A percentile compares a stretch with the other conserved stretches of the same genome.
phyloP scores from a whole-genome alignment of 2,113 vertebrate genomes.

The Microtus richardsoni region DNA sequence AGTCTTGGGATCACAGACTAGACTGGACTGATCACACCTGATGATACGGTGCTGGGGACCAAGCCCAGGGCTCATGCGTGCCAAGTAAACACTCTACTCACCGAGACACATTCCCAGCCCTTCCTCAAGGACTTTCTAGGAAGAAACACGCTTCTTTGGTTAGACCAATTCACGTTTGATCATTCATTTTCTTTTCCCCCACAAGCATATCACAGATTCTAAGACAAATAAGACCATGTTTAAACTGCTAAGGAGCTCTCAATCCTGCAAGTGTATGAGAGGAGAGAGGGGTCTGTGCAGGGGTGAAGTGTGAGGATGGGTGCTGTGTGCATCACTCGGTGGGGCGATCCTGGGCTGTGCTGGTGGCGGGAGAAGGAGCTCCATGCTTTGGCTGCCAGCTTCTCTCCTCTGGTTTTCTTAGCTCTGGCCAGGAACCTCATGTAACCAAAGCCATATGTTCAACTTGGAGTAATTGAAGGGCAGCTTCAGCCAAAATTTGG shows the following conservation, averaged over 20 bases:
- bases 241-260: neutral
- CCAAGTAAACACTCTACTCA: neutral
- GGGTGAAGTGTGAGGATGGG: neutral
- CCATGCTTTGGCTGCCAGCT: neutral
- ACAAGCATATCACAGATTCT: neutral
- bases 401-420: conserved; percentile 9
- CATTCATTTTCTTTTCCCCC: conserved; percentile 13
- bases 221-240: neutral
- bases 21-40: neutral
- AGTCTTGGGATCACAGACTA: neutral
- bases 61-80: neutral
- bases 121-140: conserved; percentile 20
- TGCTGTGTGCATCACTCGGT: neutral
- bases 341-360: neutral
- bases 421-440: conserved; percentile 43
- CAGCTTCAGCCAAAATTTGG: conserved; percentile 51
- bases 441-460: conserved; percentile 64
- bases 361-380: neutral
- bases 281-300: neutral
- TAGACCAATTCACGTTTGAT: neutral
- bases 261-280: neutral
- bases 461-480: conserved; percentile 60
- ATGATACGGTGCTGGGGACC: neutral
- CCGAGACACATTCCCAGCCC: neutral
- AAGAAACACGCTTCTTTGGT: neutral